Evolutionary conservation across 2,888 invertebrate species (phyloP), one percentile per base, ranked within the genome.

Genomic region (Mesorhabditis sp.): DNA sequence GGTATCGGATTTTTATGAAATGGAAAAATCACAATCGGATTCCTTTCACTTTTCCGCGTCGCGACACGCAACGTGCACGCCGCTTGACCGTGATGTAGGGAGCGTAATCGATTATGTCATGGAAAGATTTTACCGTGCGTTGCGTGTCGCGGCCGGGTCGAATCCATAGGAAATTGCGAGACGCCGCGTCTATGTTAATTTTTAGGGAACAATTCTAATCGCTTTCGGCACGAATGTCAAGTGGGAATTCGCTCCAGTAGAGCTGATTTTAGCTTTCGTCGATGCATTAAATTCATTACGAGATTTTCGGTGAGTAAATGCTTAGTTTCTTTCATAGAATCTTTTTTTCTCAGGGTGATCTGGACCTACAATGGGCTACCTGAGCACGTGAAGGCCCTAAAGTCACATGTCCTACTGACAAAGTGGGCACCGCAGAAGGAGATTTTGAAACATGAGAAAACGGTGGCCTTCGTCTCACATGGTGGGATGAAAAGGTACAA

Each of bases 391-490:
- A 70, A 67, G 4, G 69, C 67, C 43, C 62, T 64, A 1, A 74
- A 70, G 5, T 61, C 65, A 4, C 75, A 78, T 68, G 66, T 80
- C 4, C 71, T 70, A 44, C 15, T 76, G 4, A 66, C 71, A 10
- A 73, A 72, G 28, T 80, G 80, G 80, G 78, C 78, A 2, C 80
- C 80, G 0, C 80, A 80, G 69, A 76, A 76, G 58, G 80, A 78
- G 64, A 72, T 80, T 45, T 71, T 80, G 13, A 67, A 71, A 1
- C 78, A 78, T 67, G 71, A 69, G 62, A 77, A 76, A 44, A 80
- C 80, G 5, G 67, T 68, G 7, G 67, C 74, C 15, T 80, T 80
- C 73, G 71, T 80, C 61, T 77, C 77, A 7, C 80, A 80, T 62
- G 80, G 78, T 7, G 80, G 80, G 28, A 61, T 80, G 45, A 80